phyloP scores from a whole-genome alignment of 92 coral and sea anemone genomes.

The Hydrozoanthus gracilis region DNA sequence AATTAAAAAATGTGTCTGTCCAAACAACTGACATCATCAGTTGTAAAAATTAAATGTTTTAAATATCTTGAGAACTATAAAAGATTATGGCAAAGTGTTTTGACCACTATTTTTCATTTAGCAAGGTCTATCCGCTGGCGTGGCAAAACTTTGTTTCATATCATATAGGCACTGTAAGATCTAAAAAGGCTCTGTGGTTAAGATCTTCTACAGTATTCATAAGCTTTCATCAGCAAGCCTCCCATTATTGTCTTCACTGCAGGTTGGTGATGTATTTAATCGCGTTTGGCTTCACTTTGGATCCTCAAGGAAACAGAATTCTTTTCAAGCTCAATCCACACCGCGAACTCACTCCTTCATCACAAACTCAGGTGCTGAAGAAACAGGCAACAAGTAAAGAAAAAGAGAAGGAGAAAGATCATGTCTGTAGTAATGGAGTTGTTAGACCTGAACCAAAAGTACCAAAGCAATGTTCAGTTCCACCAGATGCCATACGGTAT shows the following conservation, averaged over 20 bases:
- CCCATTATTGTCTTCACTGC: background rate
- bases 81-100: no score
- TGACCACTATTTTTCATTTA: no score
- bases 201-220: no score
- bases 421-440: slow-evolving; percentile 72
- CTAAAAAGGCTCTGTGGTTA: no score
- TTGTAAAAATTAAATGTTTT: no score
- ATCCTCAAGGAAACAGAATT: slow-evolving; percentile 94
- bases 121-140: no score
- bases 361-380: slow-evolving; percentile 58
- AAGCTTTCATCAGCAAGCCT: no score
- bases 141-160: no score
- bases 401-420: slow-evolving; percentile 59
- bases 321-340: slow-evolving; percentile 90
- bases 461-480: slow-evolving; percentile 78
- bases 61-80: no score
- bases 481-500: slow-evolving; percentile 95
- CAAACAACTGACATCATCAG: no score
- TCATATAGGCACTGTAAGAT: no score
- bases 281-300: slow-evolving; percentile 97
- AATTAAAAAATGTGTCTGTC: no score
- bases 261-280: slow-evolving; percentile 88
- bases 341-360: slow-evolving; percentile 67
- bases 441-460: slow-evolving; percentile 56
- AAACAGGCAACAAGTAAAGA: slow-evolving; percentile 24